Percentiles rank a stretch among this genome's conserved stretches.
These are phyloP conservation scores for Hermaeophaga mercurialis DNA, from an alignment of 2,888 invertebrate species.

Conservation along the genomic window DNA sequence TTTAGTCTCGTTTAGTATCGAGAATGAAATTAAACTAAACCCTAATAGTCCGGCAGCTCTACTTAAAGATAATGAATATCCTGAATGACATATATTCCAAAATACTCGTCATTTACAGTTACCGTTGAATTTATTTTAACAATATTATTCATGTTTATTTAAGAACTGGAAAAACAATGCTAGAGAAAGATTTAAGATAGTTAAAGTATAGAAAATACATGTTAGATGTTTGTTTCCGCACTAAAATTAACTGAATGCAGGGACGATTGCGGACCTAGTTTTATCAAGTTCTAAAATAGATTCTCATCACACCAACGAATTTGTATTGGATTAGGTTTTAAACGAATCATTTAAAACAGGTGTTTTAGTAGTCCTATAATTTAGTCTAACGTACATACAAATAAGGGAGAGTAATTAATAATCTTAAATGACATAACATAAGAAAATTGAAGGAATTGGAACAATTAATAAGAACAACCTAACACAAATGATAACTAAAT, in stretches of 20 bases:
- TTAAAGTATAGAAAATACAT: background rate
- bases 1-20: constrained; percentile 9
- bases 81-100: too few relatives aligned
- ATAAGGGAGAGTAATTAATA: too few relatives aligned
- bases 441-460: too few relatives aligned
- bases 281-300: constrained; percentile 8
- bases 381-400: too few relatives aligned
- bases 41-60: background rate
- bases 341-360: constrained; percentile 1
- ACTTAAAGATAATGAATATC: too few relatives aligned
- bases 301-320: constrained; percentile 12
- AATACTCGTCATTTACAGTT: too few relatives aligned
- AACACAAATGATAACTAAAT: too few relatives aligned
- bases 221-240: background rate
- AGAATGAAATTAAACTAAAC: constrained; percentile 1
- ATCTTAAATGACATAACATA: too few relatives aligned
- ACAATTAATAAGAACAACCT: too few relatives aligned
- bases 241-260: constrained; percentile 3
- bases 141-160: too few relatives aligned
- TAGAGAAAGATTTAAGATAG: background rate
- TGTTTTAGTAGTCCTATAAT: constrained; percentile 6
- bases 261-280: constrained; percentile 2
- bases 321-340: constrained; percentile 7
- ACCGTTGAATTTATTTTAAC: too few relatives aligned
- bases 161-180: too few relatives aligned